Evolutionary conservation across 2,797 vertebrate species (phyloP), one percentile per base, ranked within the genome.

Genomic region (Crax fasciolata): DNA sequence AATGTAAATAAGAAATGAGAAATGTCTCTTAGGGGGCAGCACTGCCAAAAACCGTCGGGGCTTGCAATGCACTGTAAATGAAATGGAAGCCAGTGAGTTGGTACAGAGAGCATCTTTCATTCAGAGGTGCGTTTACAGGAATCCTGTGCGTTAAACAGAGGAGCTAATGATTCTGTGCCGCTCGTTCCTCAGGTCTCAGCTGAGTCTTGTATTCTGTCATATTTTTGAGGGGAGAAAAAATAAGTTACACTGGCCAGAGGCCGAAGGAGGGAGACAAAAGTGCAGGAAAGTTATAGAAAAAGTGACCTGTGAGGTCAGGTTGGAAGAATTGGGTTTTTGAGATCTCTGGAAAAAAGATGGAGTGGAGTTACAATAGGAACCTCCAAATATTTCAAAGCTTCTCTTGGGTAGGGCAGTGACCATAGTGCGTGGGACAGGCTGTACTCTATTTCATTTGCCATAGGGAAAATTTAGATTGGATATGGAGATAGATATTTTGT

Each of bases 401-500:
- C 58, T 91, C 54, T 32, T 72, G 65, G 68, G 65, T 17, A 85
- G 44, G 52, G 91, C 2, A 4, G 57, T 75, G 55, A 62, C 91
- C 93, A 93, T 81, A 88, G 58, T 41, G 35, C 10, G 13, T 41
- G 94, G 71, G 85, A 84, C 62, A 90, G 43, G 28, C 67, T 94
- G 59, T 88, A 86, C 75, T 81, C 76, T 81, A 43, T 79, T 95
- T 86, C 15, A 73, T 94, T 91, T 91, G 91, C 83, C 83, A 63
- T 4, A 48, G 67, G 67, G n/a, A 88, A 94, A 83, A 88, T 94
- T 91, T 81, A 86, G 70, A 51, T 86, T 81, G 71, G 83, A 93
- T 90, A 70, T 38, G 19, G 76, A 51, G 62, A 11, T 44, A 94
- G 91, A 86, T 90, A 84, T 93, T 95, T 94, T 93, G 76, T 90